Conservation (phyloP, 2,797 vertebrate genomes). For the Pipistrellus kuhlii region DNA sequence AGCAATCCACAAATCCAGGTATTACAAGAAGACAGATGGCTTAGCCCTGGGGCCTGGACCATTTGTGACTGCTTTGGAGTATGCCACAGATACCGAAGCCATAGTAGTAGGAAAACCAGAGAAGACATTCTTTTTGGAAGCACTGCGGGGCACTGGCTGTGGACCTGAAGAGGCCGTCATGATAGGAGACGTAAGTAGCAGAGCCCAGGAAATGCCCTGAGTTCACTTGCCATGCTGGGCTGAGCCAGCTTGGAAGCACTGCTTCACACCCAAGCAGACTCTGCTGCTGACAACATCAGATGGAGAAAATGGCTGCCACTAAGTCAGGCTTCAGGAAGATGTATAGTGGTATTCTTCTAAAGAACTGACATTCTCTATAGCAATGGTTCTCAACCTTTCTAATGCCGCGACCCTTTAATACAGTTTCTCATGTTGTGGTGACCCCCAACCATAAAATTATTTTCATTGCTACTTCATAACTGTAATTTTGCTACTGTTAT, state of each 20-base stretch:
- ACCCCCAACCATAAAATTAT: too few relatives aligned
- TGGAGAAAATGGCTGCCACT: background rate
- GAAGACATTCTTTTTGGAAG: conserved; percentile 94
- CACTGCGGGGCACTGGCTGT: conserved; percentile 91
- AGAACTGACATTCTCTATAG: background rate
- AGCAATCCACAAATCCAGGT: conserved; percentile 97
- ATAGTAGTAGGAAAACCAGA: conserved; percentile 96
- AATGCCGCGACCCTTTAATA: too few relatives aligned
- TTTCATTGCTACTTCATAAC: too few relatives aligned
- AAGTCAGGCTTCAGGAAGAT: background rate
- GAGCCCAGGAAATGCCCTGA: background rate
- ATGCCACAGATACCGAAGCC: conserved; percentile 92
- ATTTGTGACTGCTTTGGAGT: conserved; percentile 94
- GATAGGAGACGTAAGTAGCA: conserved; percentile 93
- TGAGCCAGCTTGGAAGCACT: background rate
- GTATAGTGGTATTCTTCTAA: background rate
- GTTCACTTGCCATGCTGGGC: background rate
- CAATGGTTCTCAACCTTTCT: too few relatives aligned
- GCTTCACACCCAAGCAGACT: background rate
- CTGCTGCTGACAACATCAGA: background rate
- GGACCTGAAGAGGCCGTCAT: conserved; percentile 93
- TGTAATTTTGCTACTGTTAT: too few relatives aligned
- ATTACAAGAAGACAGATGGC: conserved; percentile 95
- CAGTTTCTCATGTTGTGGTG: too few relatives aligned
- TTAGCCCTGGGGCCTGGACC: conserved; percentile 96